Percentiles rank a stretch among this genome's conserved stretches.
Evolutionary conservation across 2,113 vertebrate species (phyloP).

Genomic region (Microtus montanus): DNA sequence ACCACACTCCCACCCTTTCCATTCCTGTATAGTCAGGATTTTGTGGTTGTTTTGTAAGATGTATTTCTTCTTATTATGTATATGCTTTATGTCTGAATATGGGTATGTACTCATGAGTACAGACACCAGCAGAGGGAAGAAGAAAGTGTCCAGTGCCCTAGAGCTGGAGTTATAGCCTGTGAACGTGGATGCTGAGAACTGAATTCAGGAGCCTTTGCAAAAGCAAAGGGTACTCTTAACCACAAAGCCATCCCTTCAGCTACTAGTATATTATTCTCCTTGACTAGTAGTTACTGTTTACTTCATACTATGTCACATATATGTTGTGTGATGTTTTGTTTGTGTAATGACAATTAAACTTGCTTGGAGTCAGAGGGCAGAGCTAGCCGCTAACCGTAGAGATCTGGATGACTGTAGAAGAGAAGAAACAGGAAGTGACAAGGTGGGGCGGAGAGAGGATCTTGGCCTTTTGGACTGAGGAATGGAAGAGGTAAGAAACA

Average conservation of each 20-base stretch:
- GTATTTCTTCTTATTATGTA: background rate
- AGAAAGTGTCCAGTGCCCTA: background rate
- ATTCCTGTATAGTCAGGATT: too few species aligned
- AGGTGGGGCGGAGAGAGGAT: too few species aligned
- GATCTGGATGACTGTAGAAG: too few species aligned
- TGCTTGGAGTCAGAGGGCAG: too few species aligned
- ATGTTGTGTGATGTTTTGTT: too few species aligned
- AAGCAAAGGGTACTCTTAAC: background rate
- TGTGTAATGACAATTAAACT: too few species aligned
- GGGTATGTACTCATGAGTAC: background rate
- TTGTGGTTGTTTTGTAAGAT: background rate
- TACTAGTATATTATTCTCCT: background rate
- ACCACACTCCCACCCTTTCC: background rate
- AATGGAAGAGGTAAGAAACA: too few species aligned
- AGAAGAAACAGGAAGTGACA: too few species aligned
- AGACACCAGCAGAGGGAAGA: background rate
- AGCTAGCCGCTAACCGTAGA: too few species aligned
- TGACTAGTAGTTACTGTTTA: background rate
- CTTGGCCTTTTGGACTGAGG: too few species aligned
- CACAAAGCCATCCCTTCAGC: background rate
- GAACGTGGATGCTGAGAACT: background rate
- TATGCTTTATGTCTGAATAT: background rate
- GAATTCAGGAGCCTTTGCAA: background rate
- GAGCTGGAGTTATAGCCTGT: background rate
- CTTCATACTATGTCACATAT: background rate